Percentiles rank a stretch among this genome's conserved stretches.
Conservation (phyloP, 2,888 invertebrate genomes). For the Cantharis lateralis region DNA sequence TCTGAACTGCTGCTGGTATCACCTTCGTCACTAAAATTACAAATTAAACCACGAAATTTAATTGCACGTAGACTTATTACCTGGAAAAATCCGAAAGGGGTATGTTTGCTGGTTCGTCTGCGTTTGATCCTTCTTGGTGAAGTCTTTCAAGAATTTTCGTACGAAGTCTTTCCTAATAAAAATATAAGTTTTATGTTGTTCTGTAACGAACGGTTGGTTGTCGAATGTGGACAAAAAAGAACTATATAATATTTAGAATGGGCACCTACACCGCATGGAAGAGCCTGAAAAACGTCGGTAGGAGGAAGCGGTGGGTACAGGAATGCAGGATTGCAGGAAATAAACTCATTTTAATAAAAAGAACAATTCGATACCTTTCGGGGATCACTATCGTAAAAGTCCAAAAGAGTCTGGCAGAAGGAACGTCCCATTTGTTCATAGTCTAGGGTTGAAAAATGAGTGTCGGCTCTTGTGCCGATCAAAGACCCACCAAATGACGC, state of each 20-base stretch:
- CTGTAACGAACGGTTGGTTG: no score
- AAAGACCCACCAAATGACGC: constrained; percentile 92
- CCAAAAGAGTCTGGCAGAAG: constrained; percentile 90
- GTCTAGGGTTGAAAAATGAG: constrained; percentile 81
- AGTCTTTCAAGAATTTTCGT: constrained; percentile 80
- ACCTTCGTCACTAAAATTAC: constrained; percentile 71
- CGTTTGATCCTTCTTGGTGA: constrained; percentile 82
- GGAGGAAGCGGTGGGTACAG: no score
- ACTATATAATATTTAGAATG: no score
- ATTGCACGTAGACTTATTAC: constrained; percentile 56
- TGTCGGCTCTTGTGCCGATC: constrained; percentile 77
- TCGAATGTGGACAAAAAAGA: background rate
- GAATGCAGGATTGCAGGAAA: no score
- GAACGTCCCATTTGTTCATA: constrained; percentile 84
- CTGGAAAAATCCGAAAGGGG: constrained; percentile 87
- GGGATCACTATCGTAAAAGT: constrained; percentile 87
- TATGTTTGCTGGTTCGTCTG: constrained; percentile 87
- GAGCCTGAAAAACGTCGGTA: no score
- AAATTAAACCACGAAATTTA: background rate
- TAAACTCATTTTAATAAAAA: background rate
- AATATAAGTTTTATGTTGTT: constrained; percentile 32
- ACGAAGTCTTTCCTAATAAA: constrained; percentile 71
- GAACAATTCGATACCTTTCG: constrained; percentile 65
- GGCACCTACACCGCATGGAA: no score
- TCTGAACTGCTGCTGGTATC: constrained; percentile 75